Evolutionary conservation across 2,797 vertebrate genomes (phyloP).

Genomic region (Erpetoichthys calabaricus): DNA sequence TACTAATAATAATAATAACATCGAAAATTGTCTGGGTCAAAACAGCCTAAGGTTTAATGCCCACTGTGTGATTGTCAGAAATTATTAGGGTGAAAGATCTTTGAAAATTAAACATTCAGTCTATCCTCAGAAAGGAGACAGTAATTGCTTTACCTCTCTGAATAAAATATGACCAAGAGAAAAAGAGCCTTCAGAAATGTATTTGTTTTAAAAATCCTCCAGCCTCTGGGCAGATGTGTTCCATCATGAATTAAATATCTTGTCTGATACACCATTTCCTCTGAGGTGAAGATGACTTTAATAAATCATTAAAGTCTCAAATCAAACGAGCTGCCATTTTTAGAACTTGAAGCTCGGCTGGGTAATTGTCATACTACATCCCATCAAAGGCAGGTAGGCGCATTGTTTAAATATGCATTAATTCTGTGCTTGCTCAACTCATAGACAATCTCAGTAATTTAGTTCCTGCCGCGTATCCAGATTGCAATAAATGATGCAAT

Average conservation of each 20-base stretch:
- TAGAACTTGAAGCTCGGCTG: conserved; percentile 17
- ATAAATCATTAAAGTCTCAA: conserved; percentile 46
- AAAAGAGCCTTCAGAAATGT: conserved; percentile 35
- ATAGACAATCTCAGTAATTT: conserved; percentile 4
- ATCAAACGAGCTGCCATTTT: conserved; percentile 27
- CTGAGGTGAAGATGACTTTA: conserved; percentile 39
- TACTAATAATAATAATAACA: conserved; percentile 10
- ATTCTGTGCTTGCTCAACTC: not conserved
- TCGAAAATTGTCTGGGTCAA: conserved; percentile 26
- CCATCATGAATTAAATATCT: conserved; percentile 62
- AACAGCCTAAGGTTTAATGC: conserved; percentile 40
- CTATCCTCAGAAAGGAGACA: conserved; percentile 36
- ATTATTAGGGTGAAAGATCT: conserved; percentile 39
- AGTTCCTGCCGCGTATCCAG: too few relatives aligned
- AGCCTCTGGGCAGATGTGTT: conserved; percentile 41
- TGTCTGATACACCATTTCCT: conserved; percentile 40
- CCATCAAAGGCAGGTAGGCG: conserved; percentile 11
- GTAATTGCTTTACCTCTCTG: conserved; percentile 48
- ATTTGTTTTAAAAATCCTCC: conserved; percentile 35
- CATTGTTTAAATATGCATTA: conserved; percentile 3
- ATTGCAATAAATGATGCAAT: too few relatives aligned
- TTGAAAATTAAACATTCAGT: conserved; percentile 44
- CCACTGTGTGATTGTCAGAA: conserved; percentile 31
- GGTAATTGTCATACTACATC: conserved; percentile 24
- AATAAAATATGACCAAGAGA: conserved; percentile 55